A percentile compares a stretch with the other conserved stretches of the same genome.
Conservation (phyloP, 2,888 invertebrate species). For the Melieria omissa region DNA sequence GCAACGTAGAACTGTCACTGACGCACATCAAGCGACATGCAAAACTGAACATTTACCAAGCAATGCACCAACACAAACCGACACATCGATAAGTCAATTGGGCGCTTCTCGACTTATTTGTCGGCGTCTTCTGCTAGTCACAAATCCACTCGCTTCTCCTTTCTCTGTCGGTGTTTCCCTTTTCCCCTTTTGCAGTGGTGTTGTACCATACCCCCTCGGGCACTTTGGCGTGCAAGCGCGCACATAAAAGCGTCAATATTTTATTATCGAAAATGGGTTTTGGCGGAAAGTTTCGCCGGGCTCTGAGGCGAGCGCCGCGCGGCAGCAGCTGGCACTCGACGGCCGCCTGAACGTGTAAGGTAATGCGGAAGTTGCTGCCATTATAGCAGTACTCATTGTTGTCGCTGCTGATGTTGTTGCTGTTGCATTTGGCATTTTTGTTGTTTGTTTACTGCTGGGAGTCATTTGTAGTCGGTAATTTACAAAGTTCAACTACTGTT, state of each 20-base stretch:
- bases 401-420: slow-evolving; percentile 4
- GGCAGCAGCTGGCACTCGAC: neutral
- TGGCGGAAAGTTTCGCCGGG: slow-evolving; percentile 26
- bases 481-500: slow-evolving; percentile 27
- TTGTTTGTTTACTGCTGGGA: slow-evolving; percentile 18
- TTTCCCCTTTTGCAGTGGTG: no score
- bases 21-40: no score
- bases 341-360: neutral
- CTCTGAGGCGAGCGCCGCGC: neutral
- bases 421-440: neutral
- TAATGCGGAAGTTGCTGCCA: neutral
- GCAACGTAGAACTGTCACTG: no score
- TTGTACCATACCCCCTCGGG: no score
- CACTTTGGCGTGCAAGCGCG: neutral
- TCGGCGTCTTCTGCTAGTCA: no score
- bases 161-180: no score
- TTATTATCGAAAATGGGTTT: slow-evolving; percentile 34
- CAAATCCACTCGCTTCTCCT: no score
- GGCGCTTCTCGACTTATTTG: no score
- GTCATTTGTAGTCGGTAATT: slow-evolving; percentile 31
- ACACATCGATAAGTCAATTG: no score
- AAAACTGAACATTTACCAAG: no score
- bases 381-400: slow-evolving; percentile 3
- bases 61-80: no score
- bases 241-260: slow-evolving; percentile 27